phyloP scores from a whole-genome alignment of 2,113 vertebrate genomes.

The Phrynosoma blainvillii region DNA sequence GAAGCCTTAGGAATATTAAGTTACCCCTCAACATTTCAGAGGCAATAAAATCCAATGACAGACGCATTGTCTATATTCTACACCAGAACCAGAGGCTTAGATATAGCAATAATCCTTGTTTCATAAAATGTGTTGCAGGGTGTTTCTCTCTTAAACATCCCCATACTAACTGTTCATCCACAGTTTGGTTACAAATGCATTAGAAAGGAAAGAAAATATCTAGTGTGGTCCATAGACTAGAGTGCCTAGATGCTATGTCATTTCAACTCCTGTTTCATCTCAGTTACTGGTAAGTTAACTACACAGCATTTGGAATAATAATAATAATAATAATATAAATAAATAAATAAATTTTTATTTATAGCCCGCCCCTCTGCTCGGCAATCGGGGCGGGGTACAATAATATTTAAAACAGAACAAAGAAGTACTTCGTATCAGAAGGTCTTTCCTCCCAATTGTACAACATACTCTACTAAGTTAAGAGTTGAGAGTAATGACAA shows the following conservation, averaged over 20 bases:
- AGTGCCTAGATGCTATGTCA: background rate
- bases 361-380: too few species aligned
- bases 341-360: too few species aligned
- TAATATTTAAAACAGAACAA: too few species aligned
- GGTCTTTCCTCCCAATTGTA: background rate
- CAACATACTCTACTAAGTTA: background rate
- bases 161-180: background rate
- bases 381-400: too few species aligned
- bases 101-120: background rate
- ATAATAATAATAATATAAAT: too few species aligned
- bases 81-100: background rate
- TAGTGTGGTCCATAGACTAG: background rate
- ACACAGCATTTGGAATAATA: background rate
- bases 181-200: background rate
- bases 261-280: background rate
- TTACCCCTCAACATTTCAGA: constrained; percentile 54
- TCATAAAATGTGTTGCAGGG: background rate
- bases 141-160: background rate
- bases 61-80: constrained; percentile 9
- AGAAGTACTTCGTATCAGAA: background rate
- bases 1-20: too few species aligned
- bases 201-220: background rate
- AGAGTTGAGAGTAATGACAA: too few species aligned
- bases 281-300: background rate
- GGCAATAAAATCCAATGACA: constrained; percentile 63